Evolutionary conservation across 1,140 invertebrate species (phyloP), one percentile per base, ranked within the genome.

Genomic region (Nymphalis io): DNA sequence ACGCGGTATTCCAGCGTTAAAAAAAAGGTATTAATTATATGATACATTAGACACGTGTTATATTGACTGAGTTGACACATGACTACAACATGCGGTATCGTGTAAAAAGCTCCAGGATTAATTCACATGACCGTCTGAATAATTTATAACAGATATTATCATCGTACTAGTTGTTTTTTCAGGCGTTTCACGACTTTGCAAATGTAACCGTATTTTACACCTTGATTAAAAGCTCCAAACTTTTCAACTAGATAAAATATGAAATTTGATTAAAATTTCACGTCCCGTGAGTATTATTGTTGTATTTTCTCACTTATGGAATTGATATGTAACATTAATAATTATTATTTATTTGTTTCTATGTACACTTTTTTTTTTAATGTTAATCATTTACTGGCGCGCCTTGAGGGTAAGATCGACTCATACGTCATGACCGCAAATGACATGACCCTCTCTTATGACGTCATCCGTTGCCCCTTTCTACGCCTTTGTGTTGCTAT

Each of bases 91-190:
- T 68, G 57, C 59, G 66, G 48, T 21, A 27, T 55, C 58, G 48
- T 60, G 66, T 66, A 66, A 66, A 68, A 68, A 68, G 58, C 66
- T 51, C 16, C 33, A 13, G 46, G 59, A 68, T 68, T 60, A 68
- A 68, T 68, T 68, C 58, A 53, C 59, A 68, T 55, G 66, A 58
- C 66, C 60, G 44, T 61, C 58, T 68, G 66, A 68, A 68, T 60
- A 60, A 68, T 68, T 68, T 68, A 61, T 61, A 60, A 61, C 46
- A 55, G 66, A 66, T 68, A 68, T 68, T 27, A 60, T 68, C 53
- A 68, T 68, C 46, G 38, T 23, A 48, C 38, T 60, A 53, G 27
- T 61, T 55, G 59, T 68, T 61, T 68, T 68, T 60, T 55, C 51
- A 55, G 51, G 21, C 18, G 21, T 55, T 55, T 15, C 21, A 5